Evolutionary conservation across 2,888 invertebrate species (phyloP), one percentile per base, ranked within the genome.

Genomic region (Onchidella celtica): DNA sequence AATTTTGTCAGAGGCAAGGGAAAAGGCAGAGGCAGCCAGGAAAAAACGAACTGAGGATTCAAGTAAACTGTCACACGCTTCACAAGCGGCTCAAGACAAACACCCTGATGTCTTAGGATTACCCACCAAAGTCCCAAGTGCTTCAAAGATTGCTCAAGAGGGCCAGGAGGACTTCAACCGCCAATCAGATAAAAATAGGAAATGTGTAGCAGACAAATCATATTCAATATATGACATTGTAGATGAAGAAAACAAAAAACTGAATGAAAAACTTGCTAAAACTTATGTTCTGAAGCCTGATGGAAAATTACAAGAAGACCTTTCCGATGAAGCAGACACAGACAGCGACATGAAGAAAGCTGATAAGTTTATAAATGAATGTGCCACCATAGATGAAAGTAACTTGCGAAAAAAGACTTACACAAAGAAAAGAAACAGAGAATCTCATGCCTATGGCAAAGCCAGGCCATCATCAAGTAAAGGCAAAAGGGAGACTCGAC

Each of bases 1-100:
- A 34, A 81, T 81, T 24, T 61, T 81, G 40, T 36, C 63, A 32
- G 81, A 76, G 34, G 24, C 81, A 2, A 81, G 27, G 34, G 36
- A 61, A 36, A 81, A 81, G 55, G 59, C 70, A 3, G 76, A 76
- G 3, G 69, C 76, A 34, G 57, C 70, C 11, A 74, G 66, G 59
- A 38, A 69, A 47, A 75, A 65, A 55, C 24, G 6, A 6, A 6
- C 24, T 14, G 79, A 79, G 6, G 36, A 55, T 36, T 17, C 40
- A n/a, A 24, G 11, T n/a, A 61, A 17, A 69, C n/a, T n/a, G n/a
- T n/a, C n/a, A n/a, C n/a, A n/a, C n/a, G n/a, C n/a, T n/a, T 29
- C 68, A 14, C 38, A n/a, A 29, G 69, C 36, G 14, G 29, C 17
- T 14, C 1, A 24, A 6, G 32, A 34, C 34, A 29, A 17, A 3